These are phyloP conservation scores for Portunus trituberculatus DNA, from an alignment of 1,140 invertebrate genomes.

Conservation along the genomic window DNA sequence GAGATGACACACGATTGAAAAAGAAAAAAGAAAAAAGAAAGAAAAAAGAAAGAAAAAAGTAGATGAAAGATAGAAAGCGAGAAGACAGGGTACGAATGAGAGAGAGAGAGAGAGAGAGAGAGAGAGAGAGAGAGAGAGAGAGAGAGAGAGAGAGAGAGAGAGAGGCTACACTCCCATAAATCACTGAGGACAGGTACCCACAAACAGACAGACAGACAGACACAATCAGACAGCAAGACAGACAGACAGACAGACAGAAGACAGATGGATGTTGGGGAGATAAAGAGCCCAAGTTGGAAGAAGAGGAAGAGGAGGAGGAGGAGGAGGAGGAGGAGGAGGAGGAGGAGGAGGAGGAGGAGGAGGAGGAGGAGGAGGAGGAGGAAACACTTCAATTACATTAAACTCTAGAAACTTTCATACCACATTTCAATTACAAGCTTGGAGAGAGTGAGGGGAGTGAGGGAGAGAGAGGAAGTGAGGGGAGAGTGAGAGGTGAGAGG, in stretches of 20 bases:
- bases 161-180: neutral
- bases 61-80: neutral
- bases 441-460: neutral
- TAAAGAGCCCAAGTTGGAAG: neutral
- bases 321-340: neutral
- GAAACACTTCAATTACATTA: neutral
- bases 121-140: neutral
- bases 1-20: neutral
- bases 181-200: neutral
- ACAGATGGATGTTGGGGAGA: neutral
- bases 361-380: neutral
- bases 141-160: slow-evolving; percentile 2
- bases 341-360: too few species aligned
- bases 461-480: neutral
- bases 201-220: slow-evolving; percentile 50
- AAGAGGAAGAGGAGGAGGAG: neutral
- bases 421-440: neutral
- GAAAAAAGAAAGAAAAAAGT: neutral
- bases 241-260: neutral
- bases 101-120: slow-evolving; percentile 33
- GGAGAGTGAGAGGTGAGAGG: neutral
- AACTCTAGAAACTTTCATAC: neutral
- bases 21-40: slow-evolving; percentile 2
- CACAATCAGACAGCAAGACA: slow-evolving; percentile 4
- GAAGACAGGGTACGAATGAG: neutral